These are phyloP conservation scores for Latrodectus hesperus DNA, from an alignment of 2,888 invertebrate species.

Conservation along the genomic window DNA sequence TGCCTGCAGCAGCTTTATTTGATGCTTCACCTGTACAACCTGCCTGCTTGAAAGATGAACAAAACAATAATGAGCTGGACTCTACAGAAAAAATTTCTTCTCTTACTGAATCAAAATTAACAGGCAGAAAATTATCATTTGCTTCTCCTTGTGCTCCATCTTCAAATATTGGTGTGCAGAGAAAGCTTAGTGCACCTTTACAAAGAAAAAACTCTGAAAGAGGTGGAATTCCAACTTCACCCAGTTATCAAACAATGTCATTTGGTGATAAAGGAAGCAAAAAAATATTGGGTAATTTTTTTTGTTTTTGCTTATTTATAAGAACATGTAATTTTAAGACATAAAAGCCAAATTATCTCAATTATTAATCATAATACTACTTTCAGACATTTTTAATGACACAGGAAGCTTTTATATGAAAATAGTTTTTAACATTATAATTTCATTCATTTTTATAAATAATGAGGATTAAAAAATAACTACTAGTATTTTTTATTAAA, in stretches of 20 bases:
- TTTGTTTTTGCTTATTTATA: no score
- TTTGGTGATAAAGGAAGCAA: slow-evolving; percentile 28
- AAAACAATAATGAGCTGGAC: slow-evolving; percentile 46
- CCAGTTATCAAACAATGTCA: slow-evolving; percentile 56
- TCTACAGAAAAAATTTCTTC: slow-evolving; percentile 18
- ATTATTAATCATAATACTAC: no score
- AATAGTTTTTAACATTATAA: no score
- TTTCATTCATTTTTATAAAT: no score
- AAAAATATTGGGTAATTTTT: slow-evolving; percentile 41
- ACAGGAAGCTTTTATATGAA: no score
- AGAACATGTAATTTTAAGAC: no score
- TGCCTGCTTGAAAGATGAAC: slow-evolving; percentile 33
- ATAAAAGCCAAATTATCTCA: no score
- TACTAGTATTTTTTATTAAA: no score
- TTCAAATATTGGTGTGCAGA: slow-evolving; percentile 33
- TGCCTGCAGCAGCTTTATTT: slow-evolving; percentile 33
- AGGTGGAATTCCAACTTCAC: slow-evolving; percentile 42
- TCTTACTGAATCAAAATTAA: slow-evolving; percentile 25
- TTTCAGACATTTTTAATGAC: no score
- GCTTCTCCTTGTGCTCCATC: slow-evolving; percentile 23
- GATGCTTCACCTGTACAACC: slow-evolving; percentile 6
- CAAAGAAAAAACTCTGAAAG: slow-evolving; percentile 40
- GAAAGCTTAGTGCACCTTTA: slow-evolving; percentile 59
- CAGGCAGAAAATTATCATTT: slow-evolving; percentile 29
- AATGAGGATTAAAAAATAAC: no score